phyloP scores from a whole-genome alignment of 2,888 invertebrate species.

The Aproaerema taeniolella region DNA sequence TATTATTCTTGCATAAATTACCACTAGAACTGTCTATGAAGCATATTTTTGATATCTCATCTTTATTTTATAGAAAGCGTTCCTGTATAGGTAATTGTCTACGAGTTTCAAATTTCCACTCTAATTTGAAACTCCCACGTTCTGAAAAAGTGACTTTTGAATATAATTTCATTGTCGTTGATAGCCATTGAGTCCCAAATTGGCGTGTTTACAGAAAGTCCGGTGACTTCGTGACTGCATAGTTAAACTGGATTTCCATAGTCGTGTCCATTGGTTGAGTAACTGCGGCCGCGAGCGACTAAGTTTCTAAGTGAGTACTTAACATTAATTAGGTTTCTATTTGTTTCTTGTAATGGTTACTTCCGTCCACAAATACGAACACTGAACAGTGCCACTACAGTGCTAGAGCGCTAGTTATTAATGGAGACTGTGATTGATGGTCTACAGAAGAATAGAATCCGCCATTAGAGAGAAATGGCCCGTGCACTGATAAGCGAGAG shows the following conservation, averaged over 20 bases:
- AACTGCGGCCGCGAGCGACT: slow-evolving; percentile 37
- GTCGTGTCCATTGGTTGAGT: slow-evolving; percentile 46
- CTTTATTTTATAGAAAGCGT: too few relatives aligned
- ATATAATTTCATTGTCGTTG: slow-evolving; percentile 41
- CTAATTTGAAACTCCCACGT: slow-evolving; percentile 30
- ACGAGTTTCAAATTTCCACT: too few relatives aligned
- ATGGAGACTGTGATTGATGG: slow-evolving; percentile 12
- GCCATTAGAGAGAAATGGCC: slow-evolving; percentile 12
- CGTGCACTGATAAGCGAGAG: slow-evolving; percentile 13
- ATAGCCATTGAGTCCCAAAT: slow-evolving; percentile 42
- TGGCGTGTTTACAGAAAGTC: slow-evolving; percentile 42
- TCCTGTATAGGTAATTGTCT: too few relatives aligned
- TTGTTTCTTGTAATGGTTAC: slow-evolving; percentile 30
- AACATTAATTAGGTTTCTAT: slow-evolving; percentile 33
- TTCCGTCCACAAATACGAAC: slow-evolving; percentile 6
- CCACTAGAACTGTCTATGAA: too few relatives aligned
- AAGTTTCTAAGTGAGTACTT: slow-evolving; percentile 28
- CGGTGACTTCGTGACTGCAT: slow-evolving; percentile 41
- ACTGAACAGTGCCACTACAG: neutral
- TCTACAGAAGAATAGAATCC: slow-evolving; percentile 11
- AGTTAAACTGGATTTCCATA: slow-evolving; percentile 53
- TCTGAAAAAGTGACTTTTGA: slow-evolving; percentile 31
- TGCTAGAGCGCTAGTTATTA: slow-evolving; percentile 5
- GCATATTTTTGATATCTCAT: too few relatives aligned
- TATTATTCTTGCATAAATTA: too few relatives aligned